phyloP scores from a whole-genome alignment of 2,888 invertebrate species.

The Papilio gigon region DNA sequence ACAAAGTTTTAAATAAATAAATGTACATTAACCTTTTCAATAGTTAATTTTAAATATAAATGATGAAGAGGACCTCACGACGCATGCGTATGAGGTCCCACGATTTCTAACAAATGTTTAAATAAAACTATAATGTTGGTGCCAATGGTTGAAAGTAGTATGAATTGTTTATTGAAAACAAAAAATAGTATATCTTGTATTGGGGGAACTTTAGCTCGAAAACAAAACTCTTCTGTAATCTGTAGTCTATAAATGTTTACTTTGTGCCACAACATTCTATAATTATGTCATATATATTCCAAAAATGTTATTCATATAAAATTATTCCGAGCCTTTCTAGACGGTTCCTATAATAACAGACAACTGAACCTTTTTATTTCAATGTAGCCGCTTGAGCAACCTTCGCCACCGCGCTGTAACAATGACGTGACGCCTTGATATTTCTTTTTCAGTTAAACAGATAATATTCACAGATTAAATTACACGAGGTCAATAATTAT shows the following conservation, averaged over 20 bases:
- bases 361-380: conserved; percentile 19
- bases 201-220: too few species aligned
- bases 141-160: neutral
- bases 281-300: neutral
- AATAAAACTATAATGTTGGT: neutral
- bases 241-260: too few species aligned
- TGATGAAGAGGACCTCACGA: too few species aligned
- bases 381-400: conserved; percentile 17
- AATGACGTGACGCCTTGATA: conserved; percentile 29
- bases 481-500: conserved; percentile 54
- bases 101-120: neutral
- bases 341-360: conserved; percentile 1
- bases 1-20: too few species aligned
- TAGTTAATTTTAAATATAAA: conserved; percentile 12
- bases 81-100: too few species aligned
- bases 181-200: neutral
- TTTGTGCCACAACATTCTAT: neutral
- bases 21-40: neutral
- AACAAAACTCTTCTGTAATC: neutral
- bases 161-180: neutral
- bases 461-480: conserved; percentile 40
- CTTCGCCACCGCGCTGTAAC: conserved; percentile 27
- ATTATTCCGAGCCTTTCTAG: neutral
- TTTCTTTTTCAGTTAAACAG: conserved; percentile 25
- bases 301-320: neutral